Evolutionary conservation across 2,888 invertebrate genomes (phyloP), one percentile per base, ranked within the genome.

Genomic region (Pristionchus entomophagus): DNA sequence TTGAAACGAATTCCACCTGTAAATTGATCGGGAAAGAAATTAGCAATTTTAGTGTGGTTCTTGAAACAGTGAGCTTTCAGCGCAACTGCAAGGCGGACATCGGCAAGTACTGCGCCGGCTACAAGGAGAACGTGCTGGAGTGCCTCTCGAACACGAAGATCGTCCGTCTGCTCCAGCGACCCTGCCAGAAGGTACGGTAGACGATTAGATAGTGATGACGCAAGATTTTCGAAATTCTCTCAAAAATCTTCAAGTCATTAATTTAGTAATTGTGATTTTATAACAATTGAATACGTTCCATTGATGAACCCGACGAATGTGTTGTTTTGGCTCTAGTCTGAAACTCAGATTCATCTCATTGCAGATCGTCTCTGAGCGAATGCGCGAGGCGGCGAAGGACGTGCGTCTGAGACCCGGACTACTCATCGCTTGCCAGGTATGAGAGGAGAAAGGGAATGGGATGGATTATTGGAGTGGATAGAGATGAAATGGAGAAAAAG

Each of bases 381-480:
- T 93, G 92, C 88, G 88, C n/a, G 93, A 93, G 83, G 88, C 91
- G 14, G 90, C 91, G 10, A 86, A 89, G 51, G 97, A 99, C 94
- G 96, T 97, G 93, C 96, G 97, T 91, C 95, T 98, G 86, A 97
- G 98, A 95, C 97, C 97, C 1, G 94, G 97, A 69, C 95, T 99
- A 51, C 96, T 96, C 87, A 96, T 96, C 85, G 95, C 97, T 86
- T 99, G 99, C 94, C 94, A 95, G 88, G 91, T 93, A n/a, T 96
- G 96, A 49, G 91, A 65, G 35, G 22, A 35, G 32, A 91, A 2
- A 86, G 90, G 85, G 82, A 86, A 84, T 88, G 91, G 81, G 77
- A n/a, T 38, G 19, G 38, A 49, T 45, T 41, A 38, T 14, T n/a
- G 45, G 8, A 4, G 12, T 53, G 19, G 89, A 87, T 85, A 93